Evolutionary conservation across 2,888 invertebrate species (phyloP), one percentile per base, ranked within the genome.

Genomic region (Platycheirus albimanus): DNA sequence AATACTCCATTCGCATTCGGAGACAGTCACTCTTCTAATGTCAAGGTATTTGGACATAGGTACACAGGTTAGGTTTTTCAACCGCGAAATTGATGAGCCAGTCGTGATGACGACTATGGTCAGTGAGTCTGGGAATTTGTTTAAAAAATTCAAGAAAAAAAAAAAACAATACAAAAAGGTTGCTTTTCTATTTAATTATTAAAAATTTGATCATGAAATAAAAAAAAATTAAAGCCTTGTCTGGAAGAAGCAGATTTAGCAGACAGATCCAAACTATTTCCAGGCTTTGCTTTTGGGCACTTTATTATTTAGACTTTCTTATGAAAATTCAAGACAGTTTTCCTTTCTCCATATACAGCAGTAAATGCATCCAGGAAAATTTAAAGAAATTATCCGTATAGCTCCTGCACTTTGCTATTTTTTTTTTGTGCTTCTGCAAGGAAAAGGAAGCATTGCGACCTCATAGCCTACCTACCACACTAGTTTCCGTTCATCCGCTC

Each of bases 401-500:
- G n/a, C n/a, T 33, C 30, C 52, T 71, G 24, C 49, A 30, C 38
- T 54, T 5, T 33, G 7, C 49, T 51, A 52, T 70, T 28, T 58
- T 43, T 56, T 63, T 30, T 45, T 69, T 49, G 24, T 24, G 43
- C 30, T 20, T 51, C n/a, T 43, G 13, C 17, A 71, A 71, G 78
- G 69, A 83, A 83, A 83, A 83, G 77, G 81, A 83, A 77, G 72
- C 77, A 64, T 58, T 66, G 74, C 79, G 84, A 84, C 84, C 84
- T 79, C 79, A 79, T 84, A 79, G 78, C 79, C 84, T 84, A 79
- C 79, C 84, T 84, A 75, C 74, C 84, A 69, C 78, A 79, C 79
- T 66, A 75, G 84, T 79, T 79, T 84, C 84, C 84, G 84, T 70
- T 79, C 66, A 84, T 84, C 84, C 83, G 83, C 58, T 71, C 51